Conservation (phyloP, 2,113 vertebrate genomes). For the Hystrix brachyura region DNA sequence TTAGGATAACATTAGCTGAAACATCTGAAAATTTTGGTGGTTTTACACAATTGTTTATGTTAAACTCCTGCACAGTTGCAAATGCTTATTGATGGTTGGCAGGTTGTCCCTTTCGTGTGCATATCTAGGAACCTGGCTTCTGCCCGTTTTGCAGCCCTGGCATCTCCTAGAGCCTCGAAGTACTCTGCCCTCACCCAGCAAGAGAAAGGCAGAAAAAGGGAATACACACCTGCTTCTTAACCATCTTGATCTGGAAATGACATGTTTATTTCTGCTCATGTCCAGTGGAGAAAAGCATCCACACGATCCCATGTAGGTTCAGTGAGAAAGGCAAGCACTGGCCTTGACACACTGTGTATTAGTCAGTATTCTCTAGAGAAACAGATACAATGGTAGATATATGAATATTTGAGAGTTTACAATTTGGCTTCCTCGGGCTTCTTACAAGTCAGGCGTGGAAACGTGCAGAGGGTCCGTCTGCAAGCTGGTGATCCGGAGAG, state of each 20-base stretch:
- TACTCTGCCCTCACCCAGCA: neutral
- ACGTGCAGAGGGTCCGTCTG: too few relatives aligned
- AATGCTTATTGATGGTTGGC: neutral
- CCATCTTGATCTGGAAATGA: neutral
- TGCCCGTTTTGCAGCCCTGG: neutral
- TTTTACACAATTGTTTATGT: neutral
- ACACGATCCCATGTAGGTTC: neutral
- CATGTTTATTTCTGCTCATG: neutral
- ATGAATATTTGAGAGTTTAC: too few relatives aligned
- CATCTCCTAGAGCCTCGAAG: neutral
- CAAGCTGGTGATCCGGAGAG: too few relatives aligned
- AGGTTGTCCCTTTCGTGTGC: neutral
- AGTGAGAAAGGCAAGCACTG: neutral
- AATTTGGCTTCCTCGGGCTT: too few relatives aligned
- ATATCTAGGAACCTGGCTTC: neutral
- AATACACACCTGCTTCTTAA: neutral
- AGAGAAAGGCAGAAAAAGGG: neutral
- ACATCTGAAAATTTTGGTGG: neutral
- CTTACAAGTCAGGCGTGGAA: too few relatives aligned
- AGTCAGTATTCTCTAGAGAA: too few relatives aligned
- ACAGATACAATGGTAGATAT: too few relatives aligned
- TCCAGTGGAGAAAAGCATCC: neutral
- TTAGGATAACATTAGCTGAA: neutral
- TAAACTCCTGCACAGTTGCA: neutral
- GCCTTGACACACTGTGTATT: neutral